Evolutionary conservation across 1,140 invertebrate species (phyloP).

Genomic region (Cyrtorhinus lividipennis): DNA sequence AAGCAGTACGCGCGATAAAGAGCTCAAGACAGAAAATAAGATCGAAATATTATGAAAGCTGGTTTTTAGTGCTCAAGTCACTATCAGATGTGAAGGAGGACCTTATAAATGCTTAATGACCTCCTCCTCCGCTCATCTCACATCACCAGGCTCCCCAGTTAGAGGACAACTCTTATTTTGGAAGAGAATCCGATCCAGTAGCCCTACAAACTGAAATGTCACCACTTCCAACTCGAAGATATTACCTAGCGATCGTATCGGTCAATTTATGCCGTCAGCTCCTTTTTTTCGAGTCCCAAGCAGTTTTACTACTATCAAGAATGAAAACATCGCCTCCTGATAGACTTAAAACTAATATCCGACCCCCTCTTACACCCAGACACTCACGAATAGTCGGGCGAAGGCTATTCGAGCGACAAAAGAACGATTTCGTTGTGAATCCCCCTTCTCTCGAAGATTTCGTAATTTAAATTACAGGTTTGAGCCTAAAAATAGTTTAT

Average conservation of each 20-base stretch:
- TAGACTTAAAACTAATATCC: too few species aligned
- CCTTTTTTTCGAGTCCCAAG: too few species aligned
- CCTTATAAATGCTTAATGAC: neutral
- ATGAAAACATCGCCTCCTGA: too few species aligned
- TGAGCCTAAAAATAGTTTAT: too few species aligned
- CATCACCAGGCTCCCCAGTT: neutral
- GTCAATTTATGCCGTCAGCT: neutral
- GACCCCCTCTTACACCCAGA: too few species aligned
- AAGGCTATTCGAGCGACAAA: too few species aligned
- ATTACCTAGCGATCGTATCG: neutral
- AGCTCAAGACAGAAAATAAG: neutral
- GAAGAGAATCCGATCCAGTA: neutral
- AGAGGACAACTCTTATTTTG: neutral
- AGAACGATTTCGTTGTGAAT: too few species aligned
- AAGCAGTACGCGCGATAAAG: too few species aligned
- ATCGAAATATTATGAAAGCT: neutral
- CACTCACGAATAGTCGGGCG: too few species aligned
- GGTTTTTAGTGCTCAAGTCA: neutral
- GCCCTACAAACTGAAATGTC: neutral
- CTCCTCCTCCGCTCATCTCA: neutral
- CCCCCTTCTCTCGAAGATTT: too few species aligned
- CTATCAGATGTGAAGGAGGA: neutral
- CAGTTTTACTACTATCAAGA: too few species aligned
- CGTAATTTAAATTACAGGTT: too few species aligned
- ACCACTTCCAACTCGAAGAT: neutral